Evolutionary conservation across 1,140 invertebrate species (phyloP).

Genomic region (Sarcophaga bullata): DNA sequence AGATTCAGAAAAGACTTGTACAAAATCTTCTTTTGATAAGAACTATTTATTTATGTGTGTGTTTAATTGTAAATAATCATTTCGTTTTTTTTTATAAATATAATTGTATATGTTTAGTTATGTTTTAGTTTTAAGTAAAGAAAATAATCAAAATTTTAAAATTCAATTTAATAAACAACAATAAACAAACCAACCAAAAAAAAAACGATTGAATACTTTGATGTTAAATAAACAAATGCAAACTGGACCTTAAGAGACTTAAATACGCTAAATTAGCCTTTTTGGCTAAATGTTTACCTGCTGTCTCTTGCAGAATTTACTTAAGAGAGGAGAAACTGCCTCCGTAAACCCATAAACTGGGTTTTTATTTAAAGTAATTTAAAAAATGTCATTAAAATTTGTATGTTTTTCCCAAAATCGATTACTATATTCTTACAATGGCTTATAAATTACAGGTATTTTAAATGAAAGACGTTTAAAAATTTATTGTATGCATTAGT

Average conservation of each 20-base stretch:
- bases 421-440: no score
- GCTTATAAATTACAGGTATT: no score
- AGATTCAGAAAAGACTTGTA: no score
- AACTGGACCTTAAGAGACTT: neutral
- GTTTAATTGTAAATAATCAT: conserved; percentile 26
- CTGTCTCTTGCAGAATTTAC: neutral
- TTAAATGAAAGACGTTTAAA: no score
- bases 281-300: neutral
- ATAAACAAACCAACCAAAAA: neutral
- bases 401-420: no score
- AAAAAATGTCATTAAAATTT: no score
- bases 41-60: neutral
- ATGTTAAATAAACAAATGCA: neutral
- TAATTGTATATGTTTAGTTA: neutral
- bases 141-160: conserved; percentile 29
- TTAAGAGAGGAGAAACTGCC: neutral
- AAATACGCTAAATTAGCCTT: neutral
- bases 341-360: neutral
- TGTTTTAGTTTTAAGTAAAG: conserved; percentile 28
- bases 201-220: neutral
- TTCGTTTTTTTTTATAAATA: neutral
- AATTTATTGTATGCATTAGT: no score
- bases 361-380: neutral
- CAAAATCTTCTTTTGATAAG: neutral
- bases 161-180: conserved; percentile 14